Base-by-base conservation (phyloP, 2,113 vertebrate species). In the Desmodus rotundus region DNA sequence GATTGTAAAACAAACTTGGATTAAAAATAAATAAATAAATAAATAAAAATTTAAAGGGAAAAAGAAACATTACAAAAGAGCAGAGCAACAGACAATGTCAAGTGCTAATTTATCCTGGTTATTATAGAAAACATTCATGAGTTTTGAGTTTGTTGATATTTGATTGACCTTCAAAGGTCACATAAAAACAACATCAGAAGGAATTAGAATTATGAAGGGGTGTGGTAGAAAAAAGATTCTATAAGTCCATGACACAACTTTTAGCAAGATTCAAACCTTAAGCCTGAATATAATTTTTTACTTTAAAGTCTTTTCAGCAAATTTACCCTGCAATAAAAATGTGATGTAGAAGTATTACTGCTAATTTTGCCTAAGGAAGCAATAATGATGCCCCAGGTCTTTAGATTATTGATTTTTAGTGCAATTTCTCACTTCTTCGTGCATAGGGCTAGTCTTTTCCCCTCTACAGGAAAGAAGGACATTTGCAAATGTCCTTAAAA, bases 281-380 rank as follows among this genome's bases (percentile, higher is more conserved):
- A 91, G 10, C n/a, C 65, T 93, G 36, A 80, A 52, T 81, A 41
- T 94, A 28, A 95, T 90, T 91, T 96, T 56, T 81, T 28, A 65
- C 28, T 90, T 38, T 82, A 74, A 89, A 70, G 63, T 73, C 47
- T 90, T 95, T 93, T 92, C 89, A 84, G 82, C 56, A 87, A 94
- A 95, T 90, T 84, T 82, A 74, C n/a, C 76, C 36, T 74, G 19
- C 50, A 78, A 54, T 90, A 96, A 87, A 92, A 94, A 80, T 85
- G 65, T 58, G 77, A 95, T 58, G 7, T 15, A 76, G 43, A 92
- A 92, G 81, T n/a, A 77, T 91, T 92, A 91, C 54, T 11, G 47
- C 8, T 88, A 77, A 95, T 89, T 95, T 94, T 90, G 58, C 90
- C 91, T 93, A 77, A 95, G 82, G 86, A 96, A 94, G 92, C 58